Conservation (phyloP, 2,113 vertebrate species). For the Trichomycterus rosablanca region DNA sequence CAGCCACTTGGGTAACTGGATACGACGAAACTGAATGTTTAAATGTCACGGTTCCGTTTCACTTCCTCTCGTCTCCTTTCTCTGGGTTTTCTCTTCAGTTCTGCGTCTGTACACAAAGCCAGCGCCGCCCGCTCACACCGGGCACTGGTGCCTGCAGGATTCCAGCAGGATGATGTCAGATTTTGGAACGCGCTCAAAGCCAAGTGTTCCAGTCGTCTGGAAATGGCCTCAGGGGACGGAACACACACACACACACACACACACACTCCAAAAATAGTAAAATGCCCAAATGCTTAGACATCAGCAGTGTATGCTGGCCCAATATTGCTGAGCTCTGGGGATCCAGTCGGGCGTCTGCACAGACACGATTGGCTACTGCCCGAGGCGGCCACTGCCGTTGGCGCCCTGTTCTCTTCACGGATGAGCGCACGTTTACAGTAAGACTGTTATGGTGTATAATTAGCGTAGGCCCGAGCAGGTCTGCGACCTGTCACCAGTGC, state of each 20-base stretch:
- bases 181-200: constrained; percentile 52
- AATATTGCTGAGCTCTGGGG: no score
- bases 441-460: no score
- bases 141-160: constrained; percentile 38
- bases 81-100: constrained; percentile 13
- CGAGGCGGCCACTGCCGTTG: no score
- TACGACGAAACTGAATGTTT: constrained; percentile 3
- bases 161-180: constrained; percentile 57
- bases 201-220: constrained; percentile 54
- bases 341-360: no score
- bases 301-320: no score
- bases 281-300: no score
- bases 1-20: neutral
- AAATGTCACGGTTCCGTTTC: no score
- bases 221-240: constrained; percentile 42
- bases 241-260: constrained; percentile 7
- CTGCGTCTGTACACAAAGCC: constrained; percentile 41
- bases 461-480: no score
- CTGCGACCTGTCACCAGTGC: no score
- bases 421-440: no score
- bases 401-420: no score
- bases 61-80: neutral
- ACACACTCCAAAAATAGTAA: constrained; percentile 8
- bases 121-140: constrained; percentile 32
- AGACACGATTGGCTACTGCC: no score